phyloP scores from a whole-genome alignment of 2,113 vertebrate species.

The Rafetus swinhoei region DNA sequence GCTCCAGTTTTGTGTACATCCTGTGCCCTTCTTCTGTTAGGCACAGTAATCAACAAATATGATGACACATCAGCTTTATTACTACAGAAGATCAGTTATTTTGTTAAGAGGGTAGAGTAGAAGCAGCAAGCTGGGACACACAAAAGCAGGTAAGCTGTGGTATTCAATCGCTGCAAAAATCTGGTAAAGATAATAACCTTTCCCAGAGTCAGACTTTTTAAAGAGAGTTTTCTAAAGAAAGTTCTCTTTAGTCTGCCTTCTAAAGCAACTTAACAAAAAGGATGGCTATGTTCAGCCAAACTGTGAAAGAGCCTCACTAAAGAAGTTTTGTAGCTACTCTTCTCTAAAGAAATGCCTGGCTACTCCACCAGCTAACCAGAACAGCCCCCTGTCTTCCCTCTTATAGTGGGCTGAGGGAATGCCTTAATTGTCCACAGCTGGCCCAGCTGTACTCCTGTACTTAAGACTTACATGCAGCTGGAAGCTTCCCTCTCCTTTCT shows the following conservation, averaged over 20 bases:
- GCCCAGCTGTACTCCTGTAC: not conserved
- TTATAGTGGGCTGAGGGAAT: not conserved
- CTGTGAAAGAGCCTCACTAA: not conserved
- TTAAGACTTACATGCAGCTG: not conserved
- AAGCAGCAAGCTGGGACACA: slow-evolving; percentile 55
- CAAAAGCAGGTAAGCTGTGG: not conserved
- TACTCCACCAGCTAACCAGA: not conserved
- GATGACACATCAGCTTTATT: slow-evolving; percentile 59
- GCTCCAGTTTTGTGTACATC: slow-evolving; percentile 45
- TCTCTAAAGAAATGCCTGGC: not conserved
- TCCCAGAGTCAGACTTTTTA: not conserved
- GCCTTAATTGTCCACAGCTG: not conserved
- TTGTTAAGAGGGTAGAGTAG: slow-evolving; percentile 55
- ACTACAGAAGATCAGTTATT: slow-evolving; percentile 56
- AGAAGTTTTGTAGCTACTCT: not conserved
- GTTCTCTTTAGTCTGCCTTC: not conserved
- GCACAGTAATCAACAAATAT: slow-evolving; percentile 48
- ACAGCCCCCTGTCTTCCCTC: not conserved
- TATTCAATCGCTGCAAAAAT: not conserved
- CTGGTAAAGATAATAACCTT: not conserved
- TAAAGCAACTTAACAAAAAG: not conserved
- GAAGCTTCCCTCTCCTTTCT: not conserved
- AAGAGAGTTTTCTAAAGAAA: not conserved
- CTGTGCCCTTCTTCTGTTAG: slow-evolving; percentile 53
- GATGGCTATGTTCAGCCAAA: not conserved